Base-by-base conservation (phyloP, 2,888 invertebrate genomes). In the Caenorhabditis sp. region DNA sequence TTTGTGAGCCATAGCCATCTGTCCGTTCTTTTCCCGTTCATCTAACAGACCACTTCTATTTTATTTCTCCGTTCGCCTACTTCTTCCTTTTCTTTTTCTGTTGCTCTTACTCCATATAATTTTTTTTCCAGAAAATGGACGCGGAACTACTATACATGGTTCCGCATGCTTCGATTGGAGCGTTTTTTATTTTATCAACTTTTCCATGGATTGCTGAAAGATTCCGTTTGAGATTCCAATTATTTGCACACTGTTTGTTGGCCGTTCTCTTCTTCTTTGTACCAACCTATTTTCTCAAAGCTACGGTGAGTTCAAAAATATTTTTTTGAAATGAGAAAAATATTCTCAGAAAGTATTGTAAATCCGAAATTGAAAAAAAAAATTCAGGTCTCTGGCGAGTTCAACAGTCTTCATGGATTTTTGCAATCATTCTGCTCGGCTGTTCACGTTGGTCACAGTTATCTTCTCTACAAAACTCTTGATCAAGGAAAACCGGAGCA, bases 391-490 rank as follows among this genome's bases (percentile, higher is more conserved):
- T 74, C 66, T 8, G 81, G 78, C 7, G 36, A 66, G 38, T 82
- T 83, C 76, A 76, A 74, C 12, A 66, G 70, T n/a, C 75, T 82
- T 14, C 84, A 85, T 60, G 67, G 70, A 21, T 80, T 82, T 53
- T 67, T 84, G 26, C 84, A 83, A 64, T 65, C 81, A 21, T 85
- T 78, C 59, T 73, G 80, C 20, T 80, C 80, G 3, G 70, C 83
- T 10, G 73, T 82, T 58, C 85, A 85, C 59, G 81, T 80, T 50
- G 81, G 80, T n/a, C 68, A 71, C 23, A 76, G 79, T 10, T 78
- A 76, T 52, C 74, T 76, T 54, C 26, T 76, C 0, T 73, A 64
- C 63, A 71, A 68, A 59, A 74, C 67, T 25, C 67, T 69, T 57
- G 64, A 68, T 31, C 59, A 61, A 17, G 76, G 62, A 21, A 67